Base-by-base conservation (phyloP, 2,113 vertebrate genomes). In the Siniperca knerii region DNA sequence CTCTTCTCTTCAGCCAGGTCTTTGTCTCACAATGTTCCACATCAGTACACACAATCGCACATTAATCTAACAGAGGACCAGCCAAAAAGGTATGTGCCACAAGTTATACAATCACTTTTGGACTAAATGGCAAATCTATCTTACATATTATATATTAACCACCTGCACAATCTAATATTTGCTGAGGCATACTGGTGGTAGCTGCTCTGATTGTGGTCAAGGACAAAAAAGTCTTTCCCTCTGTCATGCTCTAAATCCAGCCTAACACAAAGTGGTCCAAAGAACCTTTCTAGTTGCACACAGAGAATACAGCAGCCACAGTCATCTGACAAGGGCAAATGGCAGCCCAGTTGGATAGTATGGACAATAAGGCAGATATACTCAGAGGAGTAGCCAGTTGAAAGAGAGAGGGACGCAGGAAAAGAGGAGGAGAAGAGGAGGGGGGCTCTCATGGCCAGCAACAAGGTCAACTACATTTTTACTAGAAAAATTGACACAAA, bases 361-460 rank as follows among this genome's bases (percentile, higher is more conserved):
- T 69, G 77, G 89, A 92, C 87, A 88, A 87, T 83, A 69, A 85
- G 82, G 77, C 73, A 88, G 87, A 90, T 90, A 92, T 60, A 78
- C 90, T 84, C 85, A 79, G 67, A 86, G 88, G 84, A 85, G 35
- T 20, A 79, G 69, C 52, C 54, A 89, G 66, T 23, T 64, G 60
- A 86, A 76, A 68, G 58, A 82, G 44, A 44, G 16, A 64, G 29
- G 23, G 12, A 61, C 18, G 48, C 37, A 42, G 46, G 21, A n/a
- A 54, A 50, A 48, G 35, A 65, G 16, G 29, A 54, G 35, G 15
- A 44, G 68, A n/a, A 50, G 9, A 18, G 15, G 55, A 35, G 16
- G 33, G 46, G 25, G 20, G 8, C n/a, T 60, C 50, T 74, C 20
- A 52, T 52, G 40, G 75, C 77, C 73, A 66, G 35, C 13, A 2